Percentiles rank a stretch among this genome's conserved stretches.
Conservation (phyloP, 2,113 vertebrate genomes). For the Pterocles gutturalis region DNA sequence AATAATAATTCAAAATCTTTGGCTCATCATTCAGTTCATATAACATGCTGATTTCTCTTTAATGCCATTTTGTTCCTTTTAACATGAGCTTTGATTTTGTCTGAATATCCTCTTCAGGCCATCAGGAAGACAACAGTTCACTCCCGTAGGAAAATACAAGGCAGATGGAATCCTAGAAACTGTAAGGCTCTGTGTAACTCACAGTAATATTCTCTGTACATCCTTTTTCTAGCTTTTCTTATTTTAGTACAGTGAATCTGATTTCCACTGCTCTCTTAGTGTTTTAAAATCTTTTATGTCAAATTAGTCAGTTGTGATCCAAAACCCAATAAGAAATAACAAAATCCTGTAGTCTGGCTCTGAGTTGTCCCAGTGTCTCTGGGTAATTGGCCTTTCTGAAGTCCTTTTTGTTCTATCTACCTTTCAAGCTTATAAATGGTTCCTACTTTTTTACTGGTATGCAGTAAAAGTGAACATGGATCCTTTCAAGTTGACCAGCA, state of each 20-base stretch:
- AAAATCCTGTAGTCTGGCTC: neutral
- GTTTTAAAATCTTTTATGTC: neutral
- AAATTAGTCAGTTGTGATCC: neutral
- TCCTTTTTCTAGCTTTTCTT: neutral
- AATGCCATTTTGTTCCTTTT: neutral
- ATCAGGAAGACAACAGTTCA: slow-evolving; percentile 88
- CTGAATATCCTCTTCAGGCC: slow-evolving; percentile 79
- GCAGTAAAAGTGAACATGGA: fast-evolving
- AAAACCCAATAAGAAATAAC: neutral
- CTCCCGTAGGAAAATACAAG: slow-evolving; percentile 86
- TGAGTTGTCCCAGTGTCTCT: neutral
- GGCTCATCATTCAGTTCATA: neutral
- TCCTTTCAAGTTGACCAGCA: neutral
- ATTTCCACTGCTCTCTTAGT: neutral
- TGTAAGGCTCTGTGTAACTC: slow-evolving; percentile 78
- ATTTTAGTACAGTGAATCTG: neutral
- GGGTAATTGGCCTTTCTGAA: neutral
- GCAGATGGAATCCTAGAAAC: slow-evolving; percentile 91
- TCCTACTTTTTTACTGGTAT: neutral
- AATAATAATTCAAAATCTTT: neutral
- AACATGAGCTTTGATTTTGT: neutral
- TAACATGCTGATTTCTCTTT: neutral
- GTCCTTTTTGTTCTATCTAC: neutral
- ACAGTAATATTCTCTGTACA: neutral
- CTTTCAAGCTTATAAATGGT: neutral